Evolutionary conservation across 2,113 vertebrate genomes (phyloP), one percentile per base, ranked within the genome.

Genomic region (Eira barbara): DNA sequence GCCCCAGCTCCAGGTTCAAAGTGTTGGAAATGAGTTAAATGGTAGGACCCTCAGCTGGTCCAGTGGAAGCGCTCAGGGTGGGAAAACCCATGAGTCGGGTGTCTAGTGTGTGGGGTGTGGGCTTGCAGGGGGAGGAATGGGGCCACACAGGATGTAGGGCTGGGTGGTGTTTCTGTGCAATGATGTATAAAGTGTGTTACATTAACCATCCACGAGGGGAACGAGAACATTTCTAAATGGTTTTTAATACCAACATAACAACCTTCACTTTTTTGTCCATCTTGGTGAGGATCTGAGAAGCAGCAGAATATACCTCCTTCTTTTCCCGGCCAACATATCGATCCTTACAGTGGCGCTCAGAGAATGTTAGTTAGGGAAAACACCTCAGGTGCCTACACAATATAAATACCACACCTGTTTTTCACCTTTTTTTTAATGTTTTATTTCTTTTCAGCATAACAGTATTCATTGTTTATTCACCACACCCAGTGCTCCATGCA

Each of bases 11-110:
- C 67, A 42, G 36, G 67, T 6, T 2, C 49, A 34, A 6, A 6
- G 49, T 0, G n/a, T 0, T 0, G 0, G n/a, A 31, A 14, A 7
- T 31, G 7, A 49, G 45, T 6, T 12, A 31, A 36, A 11, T 10
- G 29, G 49, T 0, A 1, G 11, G n/a, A 21, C 6, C 17, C 25
- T 49, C 67, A 23, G n/a, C 67, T 0, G 49, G 67, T 2, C 49
- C 5, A 4, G 6, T 1, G 2, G n/a, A 7, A 34, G 6, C 4
- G 47, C 18, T 6, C 6, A 2, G 10, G 5, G 25, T 1, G 17
- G 67, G 34, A 11, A 4, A 55, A 55, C 49, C 21, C 47, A 27
- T 14, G n/a, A 3, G 25, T 13, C 8, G n/a, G n/a, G n/a, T 3
- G 2, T 52, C 15, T 17, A 17, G 49, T 52, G 49, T 4, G 14